Conservation (phyloP, 2,888 invertebrate species). For the Coecobrya sp. region DNA sequence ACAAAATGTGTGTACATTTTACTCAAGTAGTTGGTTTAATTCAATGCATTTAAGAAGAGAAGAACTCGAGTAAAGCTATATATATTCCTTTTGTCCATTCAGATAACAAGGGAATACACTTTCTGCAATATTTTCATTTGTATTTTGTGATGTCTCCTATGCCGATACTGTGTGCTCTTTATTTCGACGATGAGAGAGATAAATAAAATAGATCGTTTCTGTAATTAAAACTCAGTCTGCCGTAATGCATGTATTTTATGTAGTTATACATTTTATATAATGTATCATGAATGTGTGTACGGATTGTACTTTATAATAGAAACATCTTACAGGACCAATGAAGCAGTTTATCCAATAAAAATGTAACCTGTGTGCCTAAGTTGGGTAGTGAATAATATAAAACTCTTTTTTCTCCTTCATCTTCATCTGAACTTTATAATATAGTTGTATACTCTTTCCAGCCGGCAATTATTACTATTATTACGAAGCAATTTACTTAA, state of each 20-base stretch:
- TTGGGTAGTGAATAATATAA: neutral
- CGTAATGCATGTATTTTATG: neutral
- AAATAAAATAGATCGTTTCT: slow-evolving; percentile 76
- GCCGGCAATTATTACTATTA: neutral
- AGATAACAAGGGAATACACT: neutral
- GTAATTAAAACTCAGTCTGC: slow-evolving; percentile 78
- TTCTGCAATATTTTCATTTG: neutral
- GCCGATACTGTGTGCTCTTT: neutral
- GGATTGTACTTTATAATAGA: slow-evolving; percentile 3
- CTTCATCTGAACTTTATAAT: neutral
- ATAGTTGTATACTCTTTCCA: neutral
- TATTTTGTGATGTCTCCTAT: neutral
- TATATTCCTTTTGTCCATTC: neutral
- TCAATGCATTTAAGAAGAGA: no score
- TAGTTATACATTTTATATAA: neutral
- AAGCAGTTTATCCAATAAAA: neutral
- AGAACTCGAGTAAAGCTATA: no score
- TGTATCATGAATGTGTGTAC: neutral
- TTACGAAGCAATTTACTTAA: slow-evolving; percentile 5
- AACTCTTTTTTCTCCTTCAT: neutral
- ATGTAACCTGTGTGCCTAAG: neutral
- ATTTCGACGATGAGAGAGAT: slow-evolving; percentile 54
- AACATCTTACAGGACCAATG: neutral
- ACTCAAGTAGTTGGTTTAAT: no score
- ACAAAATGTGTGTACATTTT: neutral